These are phyloP conservation scores for Sussaba pulchella DNA, from an alignment of 2,888 invertebrate genomes.

Conservation along the genomic window DNA sequence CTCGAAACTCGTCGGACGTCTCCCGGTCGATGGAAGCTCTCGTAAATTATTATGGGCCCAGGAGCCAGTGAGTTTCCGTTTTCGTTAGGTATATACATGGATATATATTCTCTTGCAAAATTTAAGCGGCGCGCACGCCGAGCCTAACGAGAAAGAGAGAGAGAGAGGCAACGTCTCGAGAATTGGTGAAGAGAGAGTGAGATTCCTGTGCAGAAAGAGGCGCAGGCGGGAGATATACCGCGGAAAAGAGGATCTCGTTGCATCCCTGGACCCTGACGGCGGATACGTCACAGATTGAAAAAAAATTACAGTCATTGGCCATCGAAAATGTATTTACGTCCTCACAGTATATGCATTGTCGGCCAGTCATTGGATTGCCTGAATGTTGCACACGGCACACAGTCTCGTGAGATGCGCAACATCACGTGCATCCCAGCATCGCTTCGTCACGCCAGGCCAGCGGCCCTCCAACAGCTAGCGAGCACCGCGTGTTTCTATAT, in stretches of 20 bases:
- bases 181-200: conserved; percentile 34
- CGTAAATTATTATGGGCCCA: conserved; percentile 54
- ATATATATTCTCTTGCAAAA: conserved; percentile 35
- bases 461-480: conserved; percentile 12
- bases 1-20: conserved; percentile 34
- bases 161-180: conserved; percentile 33
- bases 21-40: conserved; percentile 46
- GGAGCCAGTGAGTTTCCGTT: conserved; percentile 44
- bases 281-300: conserved; percentile 9
- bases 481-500: neutral
- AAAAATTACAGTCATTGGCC: conserved; percentile 18
- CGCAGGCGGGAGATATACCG: neutral
- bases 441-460: conserved; percentile 38
- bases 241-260: conserved; percentile 8
- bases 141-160: neutral
- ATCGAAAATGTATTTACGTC: neutral
- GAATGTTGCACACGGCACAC: neutral
- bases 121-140: conserved; percentile 21
- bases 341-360: neutral
- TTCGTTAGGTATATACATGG: conserved; percentile 13
- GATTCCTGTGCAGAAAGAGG: conserved; percentile 32
- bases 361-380: conserved; percentile 1
- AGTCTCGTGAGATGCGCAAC: conserved; percentile 8
- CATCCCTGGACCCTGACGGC: neutral
- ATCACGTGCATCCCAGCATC: conserved; percentile 35